Evolutionary conservation across 1,140 invertebrate species (phyloP), one percentile per base, ranked within the genome.

Genomic region (Pogonomyrmex californicus): DNA sequence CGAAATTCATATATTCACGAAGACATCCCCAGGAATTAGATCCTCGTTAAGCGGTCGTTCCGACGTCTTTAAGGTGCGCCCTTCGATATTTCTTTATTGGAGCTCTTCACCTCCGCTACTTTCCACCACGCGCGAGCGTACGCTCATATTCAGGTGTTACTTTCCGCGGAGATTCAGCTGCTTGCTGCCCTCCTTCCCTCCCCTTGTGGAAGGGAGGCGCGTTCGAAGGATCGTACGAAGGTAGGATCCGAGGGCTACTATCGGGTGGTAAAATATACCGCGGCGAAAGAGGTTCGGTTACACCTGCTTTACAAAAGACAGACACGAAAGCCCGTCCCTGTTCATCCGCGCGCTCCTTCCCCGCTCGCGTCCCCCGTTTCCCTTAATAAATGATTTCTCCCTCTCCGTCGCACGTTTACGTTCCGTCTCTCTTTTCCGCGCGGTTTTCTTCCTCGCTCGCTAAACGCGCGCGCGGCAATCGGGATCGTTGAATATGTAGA

Each of bases 161-260:
- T 92, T 91, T 91, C 86, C 87, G 90, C 87, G 79, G 85, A 87
- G 89, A 91, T 91, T 94, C 93, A 94, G 93, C 93, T 94, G 93
- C 93, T 23, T 87, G 85, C 77, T 68, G 47, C 82, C n/a, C 49
- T 68, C 66, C 83, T 56, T 86, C 77, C 58, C 58, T 54, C 73
- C 58, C 70, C 23, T 17, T 65, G 76, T 10, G n/a, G 71, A 87
- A 75, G 89, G 79, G 90, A 81, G 86, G 90, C 65, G 71, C 87
- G 79, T n/a, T n/a, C 81, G 86, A 79, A 91, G 88, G 88, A 91
- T 83, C n/a, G 77, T 51, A 58, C 75, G 77, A 85, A 85, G 88
- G 83, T 71, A 90, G 89, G 92, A 92, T 92, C 91, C 91, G 91
- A 88, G 78, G 79, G 91, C 91, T 83, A 92, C 92, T 93, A 94